Evolutionary conservation across 1,140 invertebrate genomes (phyloP).

Genomic region (Acromyrmex heyeri): DNA sequence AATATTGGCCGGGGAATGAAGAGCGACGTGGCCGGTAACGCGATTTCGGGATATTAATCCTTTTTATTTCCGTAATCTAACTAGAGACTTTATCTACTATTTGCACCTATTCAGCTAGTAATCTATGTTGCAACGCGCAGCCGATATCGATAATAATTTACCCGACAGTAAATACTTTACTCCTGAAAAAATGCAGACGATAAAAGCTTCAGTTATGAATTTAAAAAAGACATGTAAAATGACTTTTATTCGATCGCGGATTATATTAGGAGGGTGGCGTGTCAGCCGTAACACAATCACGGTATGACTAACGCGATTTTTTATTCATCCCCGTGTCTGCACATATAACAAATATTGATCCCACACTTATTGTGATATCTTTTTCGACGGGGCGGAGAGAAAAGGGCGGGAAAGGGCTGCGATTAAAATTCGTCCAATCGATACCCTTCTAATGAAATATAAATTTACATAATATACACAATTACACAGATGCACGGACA

Average conservation of each 20-base stretch:
- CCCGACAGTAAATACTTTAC: neutral
- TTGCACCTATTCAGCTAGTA: neutral
- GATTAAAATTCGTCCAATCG: constrained; percentile 58
- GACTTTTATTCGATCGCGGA: constrained; percentile 58
- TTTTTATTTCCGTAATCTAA: constrained; percentile 47
- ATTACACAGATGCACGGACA: constrained; percentile 13
- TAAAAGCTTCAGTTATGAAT: constrained; percentile 39
- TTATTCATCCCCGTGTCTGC: constrained; percentile 44
- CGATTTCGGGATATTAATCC: constrained; percentile 18
- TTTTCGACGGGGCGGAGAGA: neutral
- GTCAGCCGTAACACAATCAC: constrained; percentile 45
- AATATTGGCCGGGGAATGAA: constrained; percentile 47
- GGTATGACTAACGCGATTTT: constrained; percentile 51
- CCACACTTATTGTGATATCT: constrained; percentile 54
- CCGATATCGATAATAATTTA: constrained; percentile 39
- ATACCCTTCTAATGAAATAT: constrained; percentile 60
- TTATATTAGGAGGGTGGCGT: constrained; percentile 54
- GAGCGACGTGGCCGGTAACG: constrained; percentile 38
- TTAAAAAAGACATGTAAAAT: constrained; percentile 50
- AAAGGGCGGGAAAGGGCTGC: neutral
- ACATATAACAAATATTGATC: constrained; percentile 59
- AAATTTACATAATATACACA: constrained; percentile 52
- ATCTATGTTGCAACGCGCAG: neutral
- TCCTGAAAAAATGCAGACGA: constrained; percentile 20
- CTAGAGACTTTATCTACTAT: constrained; percentile 17